Base-by-base conservation (phyloP, 1,140 invertebrate genomes). In the Drosophila neocordata region DNA sequence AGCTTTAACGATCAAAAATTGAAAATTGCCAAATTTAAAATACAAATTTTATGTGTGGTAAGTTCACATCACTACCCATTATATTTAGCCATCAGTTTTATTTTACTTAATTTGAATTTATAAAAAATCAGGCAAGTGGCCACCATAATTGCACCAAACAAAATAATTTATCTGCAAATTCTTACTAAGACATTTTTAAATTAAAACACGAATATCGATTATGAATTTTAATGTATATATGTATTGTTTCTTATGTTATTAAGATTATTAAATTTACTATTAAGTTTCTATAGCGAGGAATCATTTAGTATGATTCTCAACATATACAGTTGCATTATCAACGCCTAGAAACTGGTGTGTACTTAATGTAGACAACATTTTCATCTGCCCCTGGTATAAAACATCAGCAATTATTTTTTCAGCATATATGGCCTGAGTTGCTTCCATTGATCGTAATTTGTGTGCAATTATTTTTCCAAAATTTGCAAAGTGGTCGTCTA, bases 371-470 rank as follows among this genome's bases (percentile, higher is more conserved):
- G 89, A 88, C 6, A 91, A 68, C 77, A 90, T 82, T 79, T 92
- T 92, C 91, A 92, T 92, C 71, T 92, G 91, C 1, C 92, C 92
- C 77, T 92, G 89, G 73, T 92, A 92, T 13, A 92, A 81, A 27
- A 92, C 81, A 71, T 92, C 92, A 27, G 87, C 84, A 55, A 92
- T 92, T 13, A 92, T 80, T 69, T 92, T 92, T 60, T 92, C 90
- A 0, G 92, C 92, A 59, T 92, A 92, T 37, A 84, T 89, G 5
- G 91, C 85, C 72, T 92, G 92, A 31, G 88, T 75, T 27, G 77
- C 52, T 1, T 89, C 79, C 92, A 92, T 92, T 20, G 89, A 81
- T 6, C 92, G 83, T 44, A 92, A 65, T 73, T 92, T 92, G 51
- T 92, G 84, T 11, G 92, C 92, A 56, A 92, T 88, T 8, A 91